Evolutionary conservation across 2,888 invertebrate genomes (phyloP), one percentile per base, ranked within the genome.

Genomic region (Ryuthela nishihirai): DNA sequence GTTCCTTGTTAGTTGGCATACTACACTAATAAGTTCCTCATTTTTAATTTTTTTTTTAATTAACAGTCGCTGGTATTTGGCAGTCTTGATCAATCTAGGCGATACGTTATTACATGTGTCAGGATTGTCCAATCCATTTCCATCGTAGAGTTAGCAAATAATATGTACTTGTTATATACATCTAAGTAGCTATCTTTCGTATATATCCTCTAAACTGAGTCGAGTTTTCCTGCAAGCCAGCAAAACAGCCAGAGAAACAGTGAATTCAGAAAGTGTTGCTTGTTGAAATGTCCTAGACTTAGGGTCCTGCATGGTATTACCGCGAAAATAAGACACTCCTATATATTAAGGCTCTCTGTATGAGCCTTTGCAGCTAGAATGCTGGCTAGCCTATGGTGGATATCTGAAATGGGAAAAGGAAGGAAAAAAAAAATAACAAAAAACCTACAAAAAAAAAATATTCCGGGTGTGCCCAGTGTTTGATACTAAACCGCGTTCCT

Each of bases 241-340:
- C 9, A 9, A 12, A 7, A 29, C 9, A 29, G 29, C 7, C 29
- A 29, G 29, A 12, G 7, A 12, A 7, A 29, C 9, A 29, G 29
- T 9, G 9, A 29, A 12, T 29, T 29, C 29, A 50, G 41, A 58
- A 38, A 38, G 58, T 52, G 52, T 52, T 58, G 52, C 44, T 52
- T 47, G 52, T 58, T 54, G 29, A 56, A 34, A 26, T 45, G 58
- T 54, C 38, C 42, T 58, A 58, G 58, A 35, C 43, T 39, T 58
- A 52, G 58, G 41, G 21, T 32, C 29, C 29, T 24, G 41, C 38
- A 50, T 52, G 52, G 41, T 52, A 18, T 45, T 35, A 42, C 36
- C 41, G 36, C 29, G 41, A 47, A 38, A 41, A 47, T 41, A 46
- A 36, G 44, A 25, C 17, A 42, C 38, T n/a, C n/a, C n/a, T n/a